These are phyloP conservation scores for Euclidia mi DNA, from an alignment of 2,888 invertebrate genomes.

Conservation along the genomic window DNA sequence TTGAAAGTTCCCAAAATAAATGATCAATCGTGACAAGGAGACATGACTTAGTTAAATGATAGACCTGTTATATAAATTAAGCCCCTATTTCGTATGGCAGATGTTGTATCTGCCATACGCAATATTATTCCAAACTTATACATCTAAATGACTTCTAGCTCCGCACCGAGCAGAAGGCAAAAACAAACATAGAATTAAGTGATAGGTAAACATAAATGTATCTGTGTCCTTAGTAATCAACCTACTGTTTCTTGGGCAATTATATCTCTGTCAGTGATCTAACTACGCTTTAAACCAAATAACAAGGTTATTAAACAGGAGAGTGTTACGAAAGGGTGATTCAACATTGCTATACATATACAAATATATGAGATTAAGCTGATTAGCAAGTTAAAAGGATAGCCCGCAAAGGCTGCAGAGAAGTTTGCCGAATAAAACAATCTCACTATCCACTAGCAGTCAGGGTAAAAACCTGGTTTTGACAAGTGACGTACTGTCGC, in stretches of 20 bases:
- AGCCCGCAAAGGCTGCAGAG: constrained; percentile 64
- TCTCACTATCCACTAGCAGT: constrained; percentile 72
- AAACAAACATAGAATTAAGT: constrained; percentile 13
- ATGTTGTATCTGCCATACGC: not conserved
- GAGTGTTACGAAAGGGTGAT: constrained; percentile 62
- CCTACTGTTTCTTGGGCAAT: constrained; percentile 13
- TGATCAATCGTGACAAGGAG: constrained; percentile 26
- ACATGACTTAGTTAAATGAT: constrained; percentile 35
- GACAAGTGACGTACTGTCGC: constrained; percentile 52
- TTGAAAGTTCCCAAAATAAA: constrained; percentile 29
- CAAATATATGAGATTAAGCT: constrained; percentile 79
- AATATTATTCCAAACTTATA: constrained; percentile 6
- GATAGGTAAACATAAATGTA: constrained; percentile 18
- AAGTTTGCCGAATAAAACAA: constrained; percentile 77
- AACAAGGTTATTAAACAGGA: constrained; percentile 58
- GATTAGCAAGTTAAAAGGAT: constrained; percentile 83
- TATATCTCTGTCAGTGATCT: constrained; percentile 14
- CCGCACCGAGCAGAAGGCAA: constrained; percentile 2
- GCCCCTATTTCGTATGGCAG: constrained; percentile 10
- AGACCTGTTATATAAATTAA: constrained; percentile 28
- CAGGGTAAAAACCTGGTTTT: constrained; percentile 60
- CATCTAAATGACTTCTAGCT: constrained; percentile 1
- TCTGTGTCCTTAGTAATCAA: constrained; percentile 15
- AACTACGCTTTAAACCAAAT: constrained; percentile 23
- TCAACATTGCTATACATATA: constrained; percentile 59